Conservation (phyloP, 1,140 invertebrate genomes). For the Oedothorax gibbosus region DNA sequence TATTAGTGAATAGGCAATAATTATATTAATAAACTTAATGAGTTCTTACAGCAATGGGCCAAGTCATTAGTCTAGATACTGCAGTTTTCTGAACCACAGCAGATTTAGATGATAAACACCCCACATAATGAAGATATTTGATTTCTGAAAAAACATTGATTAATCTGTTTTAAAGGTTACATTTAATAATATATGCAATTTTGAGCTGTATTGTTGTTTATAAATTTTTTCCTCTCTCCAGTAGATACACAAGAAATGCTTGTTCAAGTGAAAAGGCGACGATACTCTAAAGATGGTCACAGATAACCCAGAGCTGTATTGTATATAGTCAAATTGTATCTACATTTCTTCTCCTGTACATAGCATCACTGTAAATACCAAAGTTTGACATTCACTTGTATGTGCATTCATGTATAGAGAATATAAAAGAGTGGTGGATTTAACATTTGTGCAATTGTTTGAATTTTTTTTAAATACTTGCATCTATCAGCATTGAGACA, state of each 20-base stretch:
- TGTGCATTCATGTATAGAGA: constrained; percentile 62
- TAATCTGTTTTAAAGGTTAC: not conserved
- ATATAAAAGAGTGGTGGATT: constrained; percentile 62
- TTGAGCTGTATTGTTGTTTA: not conserved
- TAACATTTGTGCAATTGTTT: constrained; percentile 61
- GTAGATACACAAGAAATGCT: constrained; percentile 41
- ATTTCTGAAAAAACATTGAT: too few relatives aligned
- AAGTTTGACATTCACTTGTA: constrained; percentile 62
- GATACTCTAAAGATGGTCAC: constrained; percentile 59
- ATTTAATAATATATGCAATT: not conserved
- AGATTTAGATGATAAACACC: too few relatives aligned
- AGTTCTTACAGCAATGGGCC: too few relatives aligned
- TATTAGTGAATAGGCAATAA: too few relatives aligned
- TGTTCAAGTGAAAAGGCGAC: constrained; percentile 49
- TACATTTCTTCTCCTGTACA: constrained; percentile 58
- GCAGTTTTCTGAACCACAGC: too few relatives aligned
- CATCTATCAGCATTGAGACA: constrained; percentile 45
- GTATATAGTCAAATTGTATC: constrained; percentile 60
- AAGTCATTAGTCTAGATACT: too few relatives aligned
- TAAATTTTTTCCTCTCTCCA: constrained; percentile 15
- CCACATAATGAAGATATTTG: too few relatives aligned
- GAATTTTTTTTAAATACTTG: constrained; percentile 55
- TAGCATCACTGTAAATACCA: constrained; percentile 62
- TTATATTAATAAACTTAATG: too few relatives aligned
- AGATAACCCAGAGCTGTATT: constrained; percentile 62